These are phyloP conservation scores for Poeciliopsis paucimaculata DNA, from an alignment of 2,797 vertebrate species.

Conservation along the genomic window DNA sequence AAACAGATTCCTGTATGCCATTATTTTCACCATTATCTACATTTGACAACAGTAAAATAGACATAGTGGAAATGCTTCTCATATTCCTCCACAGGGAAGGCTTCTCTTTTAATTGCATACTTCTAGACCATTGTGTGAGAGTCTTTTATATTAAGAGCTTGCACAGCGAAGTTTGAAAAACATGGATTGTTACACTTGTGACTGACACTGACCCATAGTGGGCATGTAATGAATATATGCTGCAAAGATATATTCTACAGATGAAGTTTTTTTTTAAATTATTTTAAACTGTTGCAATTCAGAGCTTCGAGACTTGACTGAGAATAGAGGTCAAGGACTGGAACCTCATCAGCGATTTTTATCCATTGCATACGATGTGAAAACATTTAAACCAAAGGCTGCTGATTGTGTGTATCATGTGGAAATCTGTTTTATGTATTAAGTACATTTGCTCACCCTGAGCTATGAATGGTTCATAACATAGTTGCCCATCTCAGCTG, in stretches of 20 bases:
- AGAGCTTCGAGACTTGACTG: not conserved
- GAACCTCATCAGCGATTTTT: not conserved
- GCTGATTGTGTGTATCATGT: not conserved
- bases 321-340: not conserved
- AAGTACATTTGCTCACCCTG: no score
- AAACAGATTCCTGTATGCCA: constrained; percentile 5
- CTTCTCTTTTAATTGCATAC: not conserved
- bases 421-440: not conserved
- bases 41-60: constrained; percentile 2
- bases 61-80: not conserved
- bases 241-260: not conserved
- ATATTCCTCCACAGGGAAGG: not conserved
- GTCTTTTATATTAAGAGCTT: not conserved
- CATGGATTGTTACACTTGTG: constrained; percentile 1
- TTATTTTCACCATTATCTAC: not conserved
- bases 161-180: not conserved
- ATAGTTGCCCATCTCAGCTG: not conserved
- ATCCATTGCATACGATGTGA: not conserved
- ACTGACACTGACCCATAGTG: not conserved
- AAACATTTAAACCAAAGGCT: not conserved
- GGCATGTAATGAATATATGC: not conserved
- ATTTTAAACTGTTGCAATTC: not conserved
- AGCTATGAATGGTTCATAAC: not conserved
- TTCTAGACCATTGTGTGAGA: constrained; percentile 4
- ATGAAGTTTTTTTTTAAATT: not conserved